Evolutionary conservation across 2,888 invertebrate species (phyloP).

Genomic region (Rhogogaster chlorosoma): DNA sequence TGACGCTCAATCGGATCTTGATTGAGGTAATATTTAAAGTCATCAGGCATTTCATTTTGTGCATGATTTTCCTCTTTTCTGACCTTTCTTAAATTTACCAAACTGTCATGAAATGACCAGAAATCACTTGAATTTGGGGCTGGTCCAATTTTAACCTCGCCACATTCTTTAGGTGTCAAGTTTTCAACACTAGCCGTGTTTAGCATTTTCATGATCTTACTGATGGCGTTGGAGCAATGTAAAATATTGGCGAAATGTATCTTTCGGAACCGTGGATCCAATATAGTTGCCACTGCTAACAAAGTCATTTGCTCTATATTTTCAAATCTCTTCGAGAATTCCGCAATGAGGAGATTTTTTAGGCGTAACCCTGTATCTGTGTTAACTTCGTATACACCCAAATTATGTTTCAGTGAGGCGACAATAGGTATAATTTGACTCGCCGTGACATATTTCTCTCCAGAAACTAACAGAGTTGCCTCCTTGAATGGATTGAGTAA

Average conservation of each 20-base stretch:
- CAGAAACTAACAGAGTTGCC: constrained; percentile 48
- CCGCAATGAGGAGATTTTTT: constrained; percentile 11
- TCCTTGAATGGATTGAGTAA: constrained; percentile 42
- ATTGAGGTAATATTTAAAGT: constrained; percentile 4
- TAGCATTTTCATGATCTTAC: constrained; percentile 50
- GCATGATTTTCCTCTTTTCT: neutral
- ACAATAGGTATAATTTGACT: constrained; percentile 52
- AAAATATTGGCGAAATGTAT: constrained; percentile 9
- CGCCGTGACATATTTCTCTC: constrained; percentile 48
- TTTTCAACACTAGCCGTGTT: constrained; percentile 1
- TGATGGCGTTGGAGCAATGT: constrained; percentile 52
- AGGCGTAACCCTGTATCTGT: constrained; percentile 28
- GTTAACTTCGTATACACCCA: neutral
- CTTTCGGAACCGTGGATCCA: constrained; percentile 15
- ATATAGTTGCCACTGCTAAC: constrained; percentile 2
- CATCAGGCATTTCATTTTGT: constrained; percentile 23
- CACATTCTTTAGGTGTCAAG: constrained; percentile 1
- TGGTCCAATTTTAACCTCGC: neutral
- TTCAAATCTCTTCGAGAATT: constrained; percentile 28
- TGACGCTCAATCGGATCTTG: constrained; percentile 19
- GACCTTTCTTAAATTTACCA: neutral
- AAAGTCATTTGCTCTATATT: constrained; percentile 22
- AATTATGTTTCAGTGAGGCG: constrained; percentile 40
- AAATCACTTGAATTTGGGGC: constrained; percentile 5
- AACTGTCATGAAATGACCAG: constrained; percentile 7